Conservation (phyloP, 2,113 vertebrate genomes). For the Gymnogyps californianus region DNA sequence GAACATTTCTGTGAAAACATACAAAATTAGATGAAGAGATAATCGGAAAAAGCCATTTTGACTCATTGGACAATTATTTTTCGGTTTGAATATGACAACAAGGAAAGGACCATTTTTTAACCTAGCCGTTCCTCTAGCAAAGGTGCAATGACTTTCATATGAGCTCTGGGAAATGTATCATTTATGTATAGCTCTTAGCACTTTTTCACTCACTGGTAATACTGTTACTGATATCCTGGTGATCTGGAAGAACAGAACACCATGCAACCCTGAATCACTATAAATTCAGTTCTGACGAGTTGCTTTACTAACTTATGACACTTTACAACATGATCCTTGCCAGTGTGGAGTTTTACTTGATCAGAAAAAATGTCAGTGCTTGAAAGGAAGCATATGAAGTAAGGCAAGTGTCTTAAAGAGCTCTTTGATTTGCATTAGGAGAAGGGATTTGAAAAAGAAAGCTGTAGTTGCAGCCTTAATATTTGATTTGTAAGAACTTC, state of each 20-base stretch:
- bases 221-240: background rate
- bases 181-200: background rate
- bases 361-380: background rate
- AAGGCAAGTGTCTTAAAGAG: background rate
- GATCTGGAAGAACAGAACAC: background rate
- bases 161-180: background rate
- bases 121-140: background rate
- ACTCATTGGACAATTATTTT: background rate
- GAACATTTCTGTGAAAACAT: background rate
- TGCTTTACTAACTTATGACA: background rate
- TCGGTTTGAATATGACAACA: background rate
- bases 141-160: background rate
- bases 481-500: background rate
- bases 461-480: background rate
- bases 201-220: background rate
- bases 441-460: background rate
- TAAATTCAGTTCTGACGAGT: background rate
- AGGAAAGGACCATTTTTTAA: background rate
- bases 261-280: background rate
- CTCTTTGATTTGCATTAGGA: background rate
- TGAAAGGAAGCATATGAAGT: background rate
- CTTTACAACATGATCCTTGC: background rate
- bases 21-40: background rate
- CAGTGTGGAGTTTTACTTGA: background rate
- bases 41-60: background rate